These are phyloP conservation scores for Drosophila rufa DNA, from an alignment of 1,140 invertebrate genomes.

Conservation along the genomic window DNA sequence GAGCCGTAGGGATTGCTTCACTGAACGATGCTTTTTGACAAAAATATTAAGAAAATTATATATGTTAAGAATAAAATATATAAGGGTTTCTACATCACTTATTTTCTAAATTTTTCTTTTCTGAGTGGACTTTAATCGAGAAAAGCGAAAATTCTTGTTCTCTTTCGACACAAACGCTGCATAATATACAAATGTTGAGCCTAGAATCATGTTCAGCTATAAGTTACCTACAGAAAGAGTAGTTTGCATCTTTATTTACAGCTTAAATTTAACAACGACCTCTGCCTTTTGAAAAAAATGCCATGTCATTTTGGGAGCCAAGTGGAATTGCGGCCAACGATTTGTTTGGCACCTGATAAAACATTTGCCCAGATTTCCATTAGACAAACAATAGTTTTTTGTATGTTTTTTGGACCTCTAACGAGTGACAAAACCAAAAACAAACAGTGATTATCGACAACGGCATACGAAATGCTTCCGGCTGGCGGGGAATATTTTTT, in stretches of 20 bases:
- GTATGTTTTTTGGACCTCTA: constrained; percentile 18
- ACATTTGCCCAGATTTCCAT: constrained; percentile 29
- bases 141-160: neutral
- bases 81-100: no score
- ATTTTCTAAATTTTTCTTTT: no score
- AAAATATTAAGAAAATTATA: neutral
- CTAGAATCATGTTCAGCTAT: neutral
- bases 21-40: neutral
- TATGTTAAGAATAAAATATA: neutral
- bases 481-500: constrained; percentile 34
- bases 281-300: constrained; percentile 13
- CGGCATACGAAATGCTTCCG: constrained; percentile 45
- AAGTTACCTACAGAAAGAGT: neutral
- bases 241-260: neutral
- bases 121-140: neutral
- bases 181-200: neutral
- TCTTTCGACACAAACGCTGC: neutral
- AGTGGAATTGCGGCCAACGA: constrained; percentile 28
- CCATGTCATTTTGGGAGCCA: constrained; percentile 15
- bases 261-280: neutral
- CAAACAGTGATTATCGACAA: constrained; percentile 19
- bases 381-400: constrained; percentile 30
- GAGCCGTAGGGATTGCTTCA: neutral
- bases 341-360: constrained; percentile 36
- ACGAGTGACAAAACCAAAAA: constrained; percentile 36